Evolutionary conservation across 2,888 invertebrate genomes (phyloP).

Genomic region (Slavum lentiscoides): DNA sequence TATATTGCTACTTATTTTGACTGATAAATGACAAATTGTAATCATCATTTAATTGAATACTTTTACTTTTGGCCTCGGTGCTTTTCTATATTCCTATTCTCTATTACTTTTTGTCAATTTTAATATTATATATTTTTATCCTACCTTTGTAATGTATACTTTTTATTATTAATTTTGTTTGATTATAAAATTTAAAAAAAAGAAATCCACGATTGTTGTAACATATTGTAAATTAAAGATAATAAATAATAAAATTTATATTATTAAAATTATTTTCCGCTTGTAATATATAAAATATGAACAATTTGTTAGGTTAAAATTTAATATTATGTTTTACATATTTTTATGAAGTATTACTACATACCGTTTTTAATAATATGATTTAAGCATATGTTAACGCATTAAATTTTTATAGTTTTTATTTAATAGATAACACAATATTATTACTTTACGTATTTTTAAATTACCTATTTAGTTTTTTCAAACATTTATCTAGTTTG

Average conservation of each 20-base stretch:
- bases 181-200: background rate
- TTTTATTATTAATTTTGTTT: constrained; percentile 2
- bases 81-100: constrained; percentile 40
- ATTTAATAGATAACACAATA: constrained; percentile 13
- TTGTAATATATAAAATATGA: background rate
- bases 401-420: constrained; percentile 39
- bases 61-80: constrained; percentile 12
- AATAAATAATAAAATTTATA: background rate
- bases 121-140: constrained; percentile 16
- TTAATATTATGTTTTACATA: constrained; percentile 24
- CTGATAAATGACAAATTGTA: constrained; percentile 14
- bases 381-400: constrained; percentile 23
- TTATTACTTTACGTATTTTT: background rate
- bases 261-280: background rate
- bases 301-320: constrained; percentile 10
- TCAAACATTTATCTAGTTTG: background rate
- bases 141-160: constrained; percentile 4
- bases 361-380: constrained; percentile 1
- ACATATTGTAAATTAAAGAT: constrained; percentile 15
- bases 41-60: background rate
- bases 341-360: constrained; percentile 8
- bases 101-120: constrained; percentile 39
- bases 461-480: constrained; percentile 1
- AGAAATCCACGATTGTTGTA: background rate
- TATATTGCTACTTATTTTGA: constrained; percentile 12